Percentiles rank a stretch among this genome's conserved stretches.
phyloP scores from a whole-genome alignment of 2,797 vertebrate genomes.

The Dryobates pubescens region DNA sequence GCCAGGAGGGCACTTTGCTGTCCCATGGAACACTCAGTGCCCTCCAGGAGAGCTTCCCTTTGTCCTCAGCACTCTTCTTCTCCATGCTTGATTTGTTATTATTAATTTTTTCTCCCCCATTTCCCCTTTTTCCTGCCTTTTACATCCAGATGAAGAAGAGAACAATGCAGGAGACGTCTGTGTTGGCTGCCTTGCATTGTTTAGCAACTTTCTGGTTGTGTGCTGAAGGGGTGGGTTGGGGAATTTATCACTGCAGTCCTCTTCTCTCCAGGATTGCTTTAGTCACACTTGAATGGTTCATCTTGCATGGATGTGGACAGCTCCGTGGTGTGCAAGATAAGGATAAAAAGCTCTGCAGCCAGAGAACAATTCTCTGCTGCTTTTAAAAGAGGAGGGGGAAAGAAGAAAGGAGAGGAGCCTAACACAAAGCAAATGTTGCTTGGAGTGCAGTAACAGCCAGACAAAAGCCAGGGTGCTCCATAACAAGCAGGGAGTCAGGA shows the following conservation, averaged over 20 bases:
- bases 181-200: constrained; percentile 27
- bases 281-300: constrained; percentile 1
- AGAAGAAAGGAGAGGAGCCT: neutral
- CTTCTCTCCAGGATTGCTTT: constrained; percentile 37
- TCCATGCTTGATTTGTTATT: neutral
- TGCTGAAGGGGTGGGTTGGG: neutral
- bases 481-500: constrained; percentile 3
- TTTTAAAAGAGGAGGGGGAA: constrained; percentile 25
- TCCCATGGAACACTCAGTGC: neutral
- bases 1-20: too few relatives aligned
- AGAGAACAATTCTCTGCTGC: neutral
- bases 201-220: constrained; percentile 45
- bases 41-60: neutral
- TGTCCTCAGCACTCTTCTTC: neutral
- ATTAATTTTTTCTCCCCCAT: neutral
- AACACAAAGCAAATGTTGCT: constrained; percentile 60
- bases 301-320: constrained; percentile 16
- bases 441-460: constrained; percentile 31
- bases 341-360: constrained; percentile 3
- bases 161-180: constrained; percentile 43
- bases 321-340: neutral
- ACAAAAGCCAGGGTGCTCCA: constrained; percentile 41
- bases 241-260: constrained; percentile 8
- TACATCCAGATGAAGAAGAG: constrained; percentile 23
- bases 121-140: constrained; percentile 2